Evolutionary conservation across 2,888 invertebrate genomes (phyloP).

Genomic region (Fissipunctia ypsillon): DNA sequence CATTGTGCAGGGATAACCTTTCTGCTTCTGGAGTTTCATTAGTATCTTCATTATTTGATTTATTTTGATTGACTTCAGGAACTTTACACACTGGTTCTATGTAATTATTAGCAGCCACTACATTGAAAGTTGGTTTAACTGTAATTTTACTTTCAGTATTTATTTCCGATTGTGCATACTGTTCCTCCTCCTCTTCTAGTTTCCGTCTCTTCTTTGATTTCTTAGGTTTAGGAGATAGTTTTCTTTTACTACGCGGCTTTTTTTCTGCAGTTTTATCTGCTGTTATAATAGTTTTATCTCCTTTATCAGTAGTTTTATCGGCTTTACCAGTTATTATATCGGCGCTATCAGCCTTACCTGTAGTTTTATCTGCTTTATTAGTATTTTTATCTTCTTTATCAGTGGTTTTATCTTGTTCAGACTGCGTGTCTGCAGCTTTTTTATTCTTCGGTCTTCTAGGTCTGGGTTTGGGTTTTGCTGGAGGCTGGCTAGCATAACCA

Average conservation of each 20-base stretch:
- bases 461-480: constrained; percentile 41
- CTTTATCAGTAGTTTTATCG: not conserved
- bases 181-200: constrained; percentile 68
- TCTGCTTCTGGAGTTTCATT: constrained; percentile 86
- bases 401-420: constrained; percentile 29
- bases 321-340: not conserved
- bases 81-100: constrained; percentile 57
- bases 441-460: constrained; percentile 51
- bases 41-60: constrained; percentile 71
- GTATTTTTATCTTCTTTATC: constrained; percentile 6
- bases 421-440: constrained; percentile 47
- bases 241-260: constrained; percentile 63
- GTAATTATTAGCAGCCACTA: constrained; percentile 69
- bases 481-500: constrained; percentile 43
- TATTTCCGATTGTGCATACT: constrained; percentile 64
- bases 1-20: constrained; percentile 83
- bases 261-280: constrained; percentile 34
- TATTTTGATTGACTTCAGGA: constrained; percentile 69
- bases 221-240: constrained; percentile 62
- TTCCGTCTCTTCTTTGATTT: constrained; percentile 70
- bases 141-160: constrained; percentile 58
- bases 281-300: not conserved
- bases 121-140: constrained; percentile 81
- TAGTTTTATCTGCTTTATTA: not conserved
- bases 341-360: not conserved